Evolutionary conservation across 2,113 vertebrate species (phyloP).

Genomic region (Saguinus midas): DNA sequence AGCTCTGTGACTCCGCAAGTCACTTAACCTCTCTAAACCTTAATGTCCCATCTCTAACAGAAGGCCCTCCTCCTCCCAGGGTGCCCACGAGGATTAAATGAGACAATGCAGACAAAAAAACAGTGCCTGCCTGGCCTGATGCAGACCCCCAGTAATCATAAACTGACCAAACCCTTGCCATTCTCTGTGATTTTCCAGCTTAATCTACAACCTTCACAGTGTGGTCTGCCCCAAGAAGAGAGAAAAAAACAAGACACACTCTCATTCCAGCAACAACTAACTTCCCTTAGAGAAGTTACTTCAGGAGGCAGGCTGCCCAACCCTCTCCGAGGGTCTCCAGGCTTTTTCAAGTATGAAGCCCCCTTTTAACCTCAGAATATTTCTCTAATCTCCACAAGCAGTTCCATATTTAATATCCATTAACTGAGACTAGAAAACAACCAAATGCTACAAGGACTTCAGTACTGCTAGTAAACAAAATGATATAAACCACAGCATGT

Average conservation of each 20-base stretch:
- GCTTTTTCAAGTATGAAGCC: background rate
- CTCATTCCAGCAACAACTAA: background rate
- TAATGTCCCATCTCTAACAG: background rate
- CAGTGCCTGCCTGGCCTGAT: background rate
- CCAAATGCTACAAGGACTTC: background rate
- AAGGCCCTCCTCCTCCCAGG: background rate
- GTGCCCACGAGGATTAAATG: background rate
- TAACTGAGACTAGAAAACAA: background rate
- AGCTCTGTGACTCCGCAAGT: background rate
- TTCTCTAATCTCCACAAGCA: background rate
- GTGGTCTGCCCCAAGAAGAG: background rate
- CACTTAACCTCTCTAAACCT: background rate
- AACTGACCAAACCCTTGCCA: fast-evolving
- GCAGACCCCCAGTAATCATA: background rate
- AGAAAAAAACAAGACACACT: background rate
- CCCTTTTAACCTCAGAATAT: background rate
- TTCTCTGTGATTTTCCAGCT: background rate
- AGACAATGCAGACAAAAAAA: background rate
- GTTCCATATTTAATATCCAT: background rate
- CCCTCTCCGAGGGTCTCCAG: background rate
- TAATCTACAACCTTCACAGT: background rate
- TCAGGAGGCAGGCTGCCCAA: background rate
- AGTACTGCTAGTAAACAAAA: background rate
- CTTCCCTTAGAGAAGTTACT: background rate
- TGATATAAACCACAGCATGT: background rate